Percentiles rank a stretch among this genome's conserved stretches.
These are phyloP conservation scores for Ormia ochracea DNA, from an alignment of 2,888 invertebrate genomes.

Conservation along the genomic window DNA sequence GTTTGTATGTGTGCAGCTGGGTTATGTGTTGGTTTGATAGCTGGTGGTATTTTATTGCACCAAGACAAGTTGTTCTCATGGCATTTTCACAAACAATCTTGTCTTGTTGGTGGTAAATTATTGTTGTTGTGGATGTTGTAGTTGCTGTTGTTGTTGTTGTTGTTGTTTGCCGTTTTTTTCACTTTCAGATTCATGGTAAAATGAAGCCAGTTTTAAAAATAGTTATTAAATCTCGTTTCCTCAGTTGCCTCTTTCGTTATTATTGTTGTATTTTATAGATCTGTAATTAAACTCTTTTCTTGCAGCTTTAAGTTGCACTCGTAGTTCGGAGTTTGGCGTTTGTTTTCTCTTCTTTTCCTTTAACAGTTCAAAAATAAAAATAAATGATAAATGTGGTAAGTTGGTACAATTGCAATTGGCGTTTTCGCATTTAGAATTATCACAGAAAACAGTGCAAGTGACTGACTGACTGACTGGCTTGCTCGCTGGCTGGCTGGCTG, in stretches of 20 bases:
- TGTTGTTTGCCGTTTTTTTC: too few relatives aligned
- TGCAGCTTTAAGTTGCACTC: constrained; percentile 13
- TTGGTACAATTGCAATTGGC: not conserved
- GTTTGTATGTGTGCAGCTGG: not conserved
- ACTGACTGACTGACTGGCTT: constrained; percentile 2
- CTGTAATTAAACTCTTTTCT: constrained; percentile 59
- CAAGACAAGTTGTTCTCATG: constrained; percentile 61
- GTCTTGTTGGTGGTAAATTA: constrained; percentile 22
- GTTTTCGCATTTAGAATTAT: constrained; percentile 24
- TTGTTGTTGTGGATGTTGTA: not conserved
- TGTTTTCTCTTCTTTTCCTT: not conserved
- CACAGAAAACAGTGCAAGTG: constrained; percentile 44
- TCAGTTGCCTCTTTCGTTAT: constrained; percentile 45
- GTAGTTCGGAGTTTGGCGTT: constrained; percentile 13
- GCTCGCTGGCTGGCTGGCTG: too few relatives aligned
- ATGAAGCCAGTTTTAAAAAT: constrained; percentile 58
- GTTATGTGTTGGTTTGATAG: constrained; percentile 32
- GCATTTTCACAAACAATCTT: constrained; percentile 57
- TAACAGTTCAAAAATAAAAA: not conserved
- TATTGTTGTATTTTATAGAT: constrained; percentile 42
- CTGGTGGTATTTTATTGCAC: constrained; percentile 58
- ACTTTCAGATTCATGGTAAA: constrained; percentile 59
- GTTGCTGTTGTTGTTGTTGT: constrained; percentile 15
- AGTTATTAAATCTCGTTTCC: constrained; percentile 59
- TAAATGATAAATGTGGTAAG: not conserved